Evolutionary conservation across 2,888 invertebrate genomes (phyloP), one percentile per base, ranked within the genome.

Genomic region (Caenorhabditis drosophilae): DNA sequence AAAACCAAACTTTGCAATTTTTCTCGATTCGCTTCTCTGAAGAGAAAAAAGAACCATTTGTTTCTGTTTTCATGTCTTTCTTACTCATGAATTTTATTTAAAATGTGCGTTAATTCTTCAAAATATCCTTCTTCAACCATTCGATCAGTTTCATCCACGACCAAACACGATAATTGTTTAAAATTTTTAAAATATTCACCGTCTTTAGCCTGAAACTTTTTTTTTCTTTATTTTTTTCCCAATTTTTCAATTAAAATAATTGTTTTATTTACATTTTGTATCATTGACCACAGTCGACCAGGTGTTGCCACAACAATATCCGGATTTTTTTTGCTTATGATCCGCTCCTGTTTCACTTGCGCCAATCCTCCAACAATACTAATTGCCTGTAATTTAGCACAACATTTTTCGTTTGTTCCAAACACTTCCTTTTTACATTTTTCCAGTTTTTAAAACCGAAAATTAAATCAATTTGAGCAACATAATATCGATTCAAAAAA

Each of bases 91-190:
- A 97, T 86, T 0, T 89, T 86, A 71, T 91, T 90, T 4, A 98
- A 84, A 36, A 98, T 85, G 15, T 89, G 88, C 22, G 90, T 89
- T 2, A 98, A 84, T 85, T 99, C 97, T 70, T 91, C 90, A 84
- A 97, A 98, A 84, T 98, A 97, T 0, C 93, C 93, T 84, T 73
- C 89, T 90, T 98, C 97, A 16, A 97, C 87, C 97, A 99, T 97
- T 62, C 98, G 88, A 85, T 99, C 98, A 0, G 97, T 96, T 87
- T 99, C 98, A 85, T 99, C 98, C 73, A 97, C 92, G 0, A 93
- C 95, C 67, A 98, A 86, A 84, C 89, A 92, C 9, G 76, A 71
- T 7, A 86, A 72, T 15, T 74, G 64, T 4, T 78, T 75, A 53
- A 86, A 75, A 55, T 85, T 84, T 1, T 75, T 70, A 40, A 85